Conservation (phyloP, 1,140 invertebrate genomes). For the Drosophila kanapiae region DNA sequence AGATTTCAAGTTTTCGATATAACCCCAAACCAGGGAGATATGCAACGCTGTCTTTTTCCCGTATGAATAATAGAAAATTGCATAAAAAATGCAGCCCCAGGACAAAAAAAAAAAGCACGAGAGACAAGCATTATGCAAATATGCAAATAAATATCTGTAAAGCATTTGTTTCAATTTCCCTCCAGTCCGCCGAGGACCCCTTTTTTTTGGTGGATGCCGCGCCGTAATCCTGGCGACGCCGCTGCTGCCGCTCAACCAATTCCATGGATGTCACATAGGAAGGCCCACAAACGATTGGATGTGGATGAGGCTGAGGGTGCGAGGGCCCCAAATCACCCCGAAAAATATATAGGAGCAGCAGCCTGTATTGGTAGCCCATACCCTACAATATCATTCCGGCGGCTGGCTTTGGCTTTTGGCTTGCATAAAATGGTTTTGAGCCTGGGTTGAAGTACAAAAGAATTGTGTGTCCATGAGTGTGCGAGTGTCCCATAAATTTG, state of each 20-base stretch:
- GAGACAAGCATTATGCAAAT: constrained; percentile 67
- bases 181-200: not conserved
- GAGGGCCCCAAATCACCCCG: not conserved
- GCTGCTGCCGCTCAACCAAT: constrained; percentile 14
- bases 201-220: not conserved
- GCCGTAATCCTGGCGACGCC: not conserved
- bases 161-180: constrained; percentile 80
- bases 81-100: constrained; percentile 68
- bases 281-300: constrained; percentile 65
- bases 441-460: constrained; percentile 53
- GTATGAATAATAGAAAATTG: constrained; percentile 69
- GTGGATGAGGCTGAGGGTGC: no score
- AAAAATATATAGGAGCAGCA: constrained; percentile 1
- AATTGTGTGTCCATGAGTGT: constrained; percentile 42
- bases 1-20: not conserved
- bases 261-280: constrained; percentile 54
- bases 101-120: not conserved
- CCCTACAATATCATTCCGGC: constrained; percentile 6
- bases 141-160: constrained; percentile 82
- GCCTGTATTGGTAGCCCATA: not conserved
- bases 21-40: not conserved
- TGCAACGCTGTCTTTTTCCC: constrained; percentile 2
- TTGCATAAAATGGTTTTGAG: constrained; percentile 49
- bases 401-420: constrained; percentile 21
- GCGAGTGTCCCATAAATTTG: constrained; percentile 69